Base-by-base conservation (phyloP, 1,140 invertebrate genomes). In the Sarcophaga peregrina region DNA sequence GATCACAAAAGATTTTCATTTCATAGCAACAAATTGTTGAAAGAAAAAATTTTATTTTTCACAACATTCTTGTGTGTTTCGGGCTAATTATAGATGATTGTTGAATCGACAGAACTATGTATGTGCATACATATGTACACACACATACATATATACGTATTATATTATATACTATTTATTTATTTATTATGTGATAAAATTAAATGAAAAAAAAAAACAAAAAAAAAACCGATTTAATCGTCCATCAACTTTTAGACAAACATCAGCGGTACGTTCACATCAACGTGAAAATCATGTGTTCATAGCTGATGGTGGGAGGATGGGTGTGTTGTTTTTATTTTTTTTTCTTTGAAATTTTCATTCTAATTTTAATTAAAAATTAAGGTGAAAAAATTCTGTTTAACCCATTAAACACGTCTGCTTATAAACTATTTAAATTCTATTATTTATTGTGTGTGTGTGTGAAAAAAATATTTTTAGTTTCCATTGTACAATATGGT, bases 151-250 rank as follows among this genome's bases (percentile, higher is more conserved):
- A 37, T 37, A 37, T 37, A 37, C 25, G n/a, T n/a, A n/a, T n/a
- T n/a, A n/a, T n/a, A n/a, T n/a, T n/a, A n/a, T n/a, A n/a, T n/a
- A n/a, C n/a, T n/a, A n/a, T n/a, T n/a, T 37, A 37, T 37, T 37
- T 37, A 37, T 37, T 37, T 37, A 37, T 37, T 37, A 37, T 37
- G 25, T 37, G 25, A 13, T 7, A 58, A 58, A 58, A 58, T 58
- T 58, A 13, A n/a, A 58, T 58, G 54, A 58, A 58, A 58, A 58
- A n/a, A n/a, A 58, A 58, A 58, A 58, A 58, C 15, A 58, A n/a
- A n/a, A 58, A 58, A 58, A 7, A 58, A 58, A 13, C 15, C 15
- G 54, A 58, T 58, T 58, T n/a, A 58, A 58, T 15, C 54, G 10
- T 6, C 54, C 54, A 58, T n/a, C 54, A 58, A 58, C 54, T 58